phyloP scores from a whole-genome alignment of 2,888 invertebrate species.

The Epistrophe eligans region DNA sequence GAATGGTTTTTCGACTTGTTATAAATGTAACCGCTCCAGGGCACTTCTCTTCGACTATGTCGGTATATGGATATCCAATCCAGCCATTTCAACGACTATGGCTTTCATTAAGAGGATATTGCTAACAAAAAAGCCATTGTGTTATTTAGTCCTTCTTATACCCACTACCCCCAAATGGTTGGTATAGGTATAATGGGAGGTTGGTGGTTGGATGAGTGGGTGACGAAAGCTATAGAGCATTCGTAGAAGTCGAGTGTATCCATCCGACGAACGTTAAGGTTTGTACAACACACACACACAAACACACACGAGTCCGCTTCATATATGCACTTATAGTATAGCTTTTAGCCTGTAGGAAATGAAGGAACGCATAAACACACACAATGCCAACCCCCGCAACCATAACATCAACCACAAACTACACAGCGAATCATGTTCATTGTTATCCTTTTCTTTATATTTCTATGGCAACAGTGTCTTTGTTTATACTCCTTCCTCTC shows the following conservation, averaged over 20 bases:
- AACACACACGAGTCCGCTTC: conserved; percentile 27
- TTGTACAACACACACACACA: conserved; percentile 46
- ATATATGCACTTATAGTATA: conserved; percentile 60
- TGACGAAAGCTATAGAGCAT: conserved; percentile 44
- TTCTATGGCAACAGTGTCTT: conserved; percentile 46
- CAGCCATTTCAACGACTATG: conserved; percentile 68
- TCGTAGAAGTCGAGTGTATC: conserved; percentile 59
- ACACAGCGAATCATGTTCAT: conserved; percentile 75
- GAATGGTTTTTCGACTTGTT: conserved; percentile 78
- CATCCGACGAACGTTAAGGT: conserved; percentile 60
- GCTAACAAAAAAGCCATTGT: conserved; percentile 75
- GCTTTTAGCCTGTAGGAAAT: conserved; percentile 70
- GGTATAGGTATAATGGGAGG: conserved; percentile 5
- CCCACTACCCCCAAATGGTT: conserved; percentile 34
- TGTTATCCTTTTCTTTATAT: conserved; percentile 70
- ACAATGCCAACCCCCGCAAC: conserved; percentile 71
- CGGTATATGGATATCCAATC: conserved; percentile 38
- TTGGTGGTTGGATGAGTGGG: conserved; percentile 24
- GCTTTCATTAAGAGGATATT: conserved; percentile 76
- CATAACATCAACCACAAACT: conserved; percentile 73
- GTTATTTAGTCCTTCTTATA: conserved; percentile 65
- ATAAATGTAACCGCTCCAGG: conserved; percentile 83
- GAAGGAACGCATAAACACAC: conserved; percentile 72
- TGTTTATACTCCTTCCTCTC: neutral
- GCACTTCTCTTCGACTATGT: conserved; percentile 77